Percentiles rank a stretch among this genome's conserved stretches.
phyloP scores from a whole-genome alignment of 1,140 invertebrate genomes.

The Drosophila santomea region DNA sequence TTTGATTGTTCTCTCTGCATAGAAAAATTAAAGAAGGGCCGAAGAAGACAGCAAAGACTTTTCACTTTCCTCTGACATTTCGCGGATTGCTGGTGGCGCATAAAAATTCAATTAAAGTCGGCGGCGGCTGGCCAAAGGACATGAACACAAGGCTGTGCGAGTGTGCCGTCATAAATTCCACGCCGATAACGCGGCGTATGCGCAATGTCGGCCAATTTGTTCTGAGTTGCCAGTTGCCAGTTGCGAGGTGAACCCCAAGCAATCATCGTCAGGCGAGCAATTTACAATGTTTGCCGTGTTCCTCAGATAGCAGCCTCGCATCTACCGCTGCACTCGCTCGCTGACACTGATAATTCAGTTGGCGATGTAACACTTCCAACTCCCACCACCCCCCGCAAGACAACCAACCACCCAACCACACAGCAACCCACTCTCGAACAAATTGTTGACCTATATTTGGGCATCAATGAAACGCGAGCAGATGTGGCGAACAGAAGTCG shows the following conservation, averaged over 20 bases:
- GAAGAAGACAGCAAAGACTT: constrained; percentile 28
- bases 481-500: constrained; percentile 9
- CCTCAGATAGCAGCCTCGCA: constrained; percentile 46
- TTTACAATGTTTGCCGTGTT: constrained; percentile 61
- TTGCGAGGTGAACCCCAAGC: constrained; percentile 17
- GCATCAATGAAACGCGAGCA: constrained; percentile 78
- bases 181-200: constrained; percentile 66
- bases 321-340: constrained; percentile 31
- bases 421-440: constrained; percentile 37
- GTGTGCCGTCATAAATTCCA: constrained; percentile 64
- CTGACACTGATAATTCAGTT: constrained; percentile 62
- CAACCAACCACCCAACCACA: constrained; percentile 10
- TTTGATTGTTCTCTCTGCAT: not conserved
- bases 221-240: constrained; percentile 17
- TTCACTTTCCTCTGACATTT: constrained; percentile 10
- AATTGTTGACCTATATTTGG: constrained; percentile 83
- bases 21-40: not conserved
- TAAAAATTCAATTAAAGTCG: constrained; percentile 64
- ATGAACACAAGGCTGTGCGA: constrained; percentile 34
- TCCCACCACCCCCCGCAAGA: not conserved
- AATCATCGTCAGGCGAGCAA: constrained; percentile 48
- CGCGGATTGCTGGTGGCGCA: constrained; percentile 33
- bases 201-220: constrained; percentile 57
- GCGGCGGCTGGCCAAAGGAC: constrained; percentile 14
- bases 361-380: constrained; percentile 24